phyloP scores from a whole-genome alignment of 2,888 invertebrate species.

The Agrochola litura region DNA sequence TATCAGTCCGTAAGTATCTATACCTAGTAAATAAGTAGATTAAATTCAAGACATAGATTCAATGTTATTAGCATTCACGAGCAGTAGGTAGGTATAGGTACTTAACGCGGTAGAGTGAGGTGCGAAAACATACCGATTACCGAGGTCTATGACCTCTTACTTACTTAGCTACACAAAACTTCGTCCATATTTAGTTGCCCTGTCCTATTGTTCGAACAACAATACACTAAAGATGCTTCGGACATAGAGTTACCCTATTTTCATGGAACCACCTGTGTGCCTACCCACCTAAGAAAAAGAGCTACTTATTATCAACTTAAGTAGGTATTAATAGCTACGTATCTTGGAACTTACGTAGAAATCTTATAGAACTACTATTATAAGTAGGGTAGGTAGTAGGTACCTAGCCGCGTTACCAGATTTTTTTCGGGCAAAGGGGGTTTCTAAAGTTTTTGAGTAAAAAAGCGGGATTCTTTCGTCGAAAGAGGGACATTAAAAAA shows the following conservation, averaged over 20 bases:
- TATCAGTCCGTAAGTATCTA: not conserved
- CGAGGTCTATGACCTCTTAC: constrained; percentile 28
- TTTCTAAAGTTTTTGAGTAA: too few relatives aligned
- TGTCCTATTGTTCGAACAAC: constrained; percentile 6
- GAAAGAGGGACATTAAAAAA: too few relatives aligned
- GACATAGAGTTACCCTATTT: not conserved
- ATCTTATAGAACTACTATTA: not conserved
- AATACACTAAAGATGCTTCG: not conserved
- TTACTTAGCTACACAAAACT: not conserved
- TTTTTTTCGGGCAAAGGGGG: too few relatives aligned
- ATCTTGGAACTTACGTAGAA: not conserved
- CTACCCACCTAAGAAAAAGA: not conserved
- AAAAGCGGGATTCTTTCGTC: too few relatives aligned
- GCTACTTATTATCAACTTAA: not conserved
- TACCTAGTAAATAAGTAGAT: not conserved
- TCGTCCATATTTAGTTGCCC: not conserved
- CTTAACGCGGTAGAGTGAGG: not conserved
- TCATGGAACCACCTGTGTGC: not conserved
- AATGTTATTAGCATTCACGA: constrained; percentile 13
- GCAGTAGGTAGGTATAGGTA: not conserved
- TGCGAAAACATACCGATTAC: constrained; percentile 7
- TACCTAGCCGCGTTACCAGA: too few relatives aligned
- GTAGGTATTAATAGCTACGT: not conserved
- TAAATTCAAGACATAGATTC: not conserved
- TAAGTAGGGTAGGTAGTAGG: too few relatives aligned